These are phyloP conservation scores for Diadegma fenestrale DNA, from an alignment of 2,888 invertebrate species.

Conservation along the genomic window DNA sequence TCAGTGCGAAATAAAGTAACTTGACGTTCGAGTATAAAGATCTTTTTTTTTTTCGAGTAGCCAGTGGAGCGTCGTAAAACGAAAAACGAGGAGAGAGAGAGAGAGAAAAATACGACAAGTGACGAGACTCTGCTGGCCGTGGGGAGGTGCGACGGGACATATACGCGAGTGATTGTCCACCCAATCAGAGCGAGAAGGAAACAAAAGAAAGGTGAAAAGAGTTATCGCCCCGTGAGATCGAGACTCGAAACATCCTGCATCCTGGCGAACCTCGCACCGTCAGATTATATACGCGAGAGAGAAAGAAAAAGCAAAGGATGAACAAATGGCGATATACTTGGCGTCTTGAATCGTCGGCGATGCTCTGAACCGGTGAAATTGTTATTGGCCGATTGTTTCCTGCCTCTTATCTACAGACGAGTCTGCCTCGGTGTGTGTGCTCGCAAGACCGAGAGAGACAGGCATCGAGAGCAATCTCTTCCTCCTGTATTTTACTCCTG, in stretches of 20 bases:
- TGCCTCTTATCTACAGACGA: conserved; percentile 43
- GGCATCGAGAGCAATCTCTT: conserved; percentile 15
- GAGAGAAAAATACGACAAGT: conserved; percentile 63
- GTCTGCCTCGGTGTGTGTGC: neutral
- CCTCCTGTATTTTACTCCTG: conserved; percentile 35
- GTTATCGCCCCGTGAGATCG: conserved; percentile 81
- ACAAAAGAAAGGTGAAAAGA: conserved; percentile 85
- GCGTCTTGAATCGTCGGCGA: conserved; percentile 63
- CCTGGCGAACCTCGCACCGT: conserved; percentile 56
- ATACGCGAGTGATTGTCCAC: conserved; percentile 64
- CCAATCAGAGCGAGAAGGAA: conserved; percentile 84
- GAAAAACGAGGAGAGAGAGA: conserved; percentile 25
- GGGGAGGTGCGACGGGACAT: conserved; percentile 52
- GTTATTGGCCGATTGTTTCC: conserved; percentile 71
- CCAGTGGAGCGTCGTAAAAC: conserved; percentile 51
- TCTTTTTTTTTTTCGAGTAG: conserved; percentile 19
- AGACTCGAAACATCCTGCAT: conserved; percentile 72
- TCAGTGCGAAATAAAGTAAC: conserved; percentile 58
- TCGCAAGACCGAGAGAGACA: neutral
- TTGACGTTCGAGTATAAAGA: conserved; percentile 12
- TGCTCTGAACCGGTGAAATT: conserved; percentile 69
- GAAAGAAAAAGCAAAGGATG: conserved; percentile 7
- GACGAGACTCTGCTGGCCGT: conserved; percentile 52
- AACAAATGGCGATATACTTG: conserved; percentile 19
- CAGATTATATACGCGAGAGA: conserved; percentile 3